These are phyloP conservation scores for Tragelaphus scriptus DNA, from an alignment of 2,113 vertebrate species.

Conservation along the genomic window DNA sequence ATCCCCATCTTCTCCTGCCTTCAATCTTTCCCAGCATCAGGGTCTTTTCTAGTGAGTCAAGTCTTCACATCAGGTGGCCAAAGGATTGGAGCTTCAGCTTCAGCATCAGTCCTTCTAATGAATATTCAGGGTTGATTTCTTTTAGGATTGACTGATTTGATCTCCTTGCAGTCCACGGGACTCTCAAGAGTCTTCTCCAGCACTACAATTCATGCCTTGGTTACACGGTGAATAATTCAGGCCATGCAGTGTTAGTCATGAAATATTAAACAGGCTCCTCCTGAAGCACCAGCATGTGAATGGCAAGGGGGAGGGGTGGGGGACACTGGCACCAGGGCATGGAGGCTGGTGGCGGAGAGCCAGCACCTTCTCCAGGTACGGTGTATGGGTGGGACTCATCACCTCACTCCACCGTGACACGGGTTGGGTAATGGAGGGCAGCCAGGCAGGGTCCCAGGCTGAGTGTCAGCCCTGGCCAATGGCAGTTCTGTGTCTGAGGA, in stretches of 20 bases:
- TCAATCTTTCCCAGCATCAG: background rate
- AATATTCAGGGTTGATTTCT: background rate
- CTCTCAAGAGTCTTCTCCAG: background rate
- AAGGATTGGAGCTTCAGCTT: background rate
- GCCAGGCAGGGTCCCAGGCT: background rate
- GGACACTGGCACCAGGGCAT: background rate
- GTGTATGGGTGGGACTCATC: fast-evolving
- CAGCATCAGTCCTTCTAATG: background rate
- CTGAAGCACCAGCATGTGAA: conserved; percentile 46
- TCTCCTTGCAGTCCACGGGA: background rate
- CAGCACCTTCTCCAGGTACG: background rate
- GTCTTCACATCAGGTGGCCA: background rate
- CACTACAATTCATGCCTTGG: conserved; percentile 57
- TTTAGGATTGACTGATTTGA: background rate
- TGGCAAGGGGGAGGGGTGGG: background rate
- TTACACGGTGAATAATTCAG: conserved; percentile 81
- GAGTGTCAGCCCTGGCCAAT: background rate
- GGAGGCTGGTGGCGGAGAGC: background rate
- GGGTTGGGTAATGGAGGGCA: background rate
- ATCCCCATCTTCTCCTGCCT: background rate
- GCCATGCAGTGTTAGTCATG: conserved; percentile 77
- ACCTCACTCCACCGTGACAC: background rate
- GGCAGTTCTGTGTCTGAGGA: background rate
- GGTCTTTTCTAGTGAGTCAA: background rate
- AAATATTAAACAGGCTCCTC: conserved; percentile 86